A percentile compares a stretch with the other conserved stretches of the same genome.
These are phyloP conservation scores for Tubulanus polymorphus DNA, from an alignment of 2,888 invertebrate genomes.

Conservation along the genomic window DNA sequence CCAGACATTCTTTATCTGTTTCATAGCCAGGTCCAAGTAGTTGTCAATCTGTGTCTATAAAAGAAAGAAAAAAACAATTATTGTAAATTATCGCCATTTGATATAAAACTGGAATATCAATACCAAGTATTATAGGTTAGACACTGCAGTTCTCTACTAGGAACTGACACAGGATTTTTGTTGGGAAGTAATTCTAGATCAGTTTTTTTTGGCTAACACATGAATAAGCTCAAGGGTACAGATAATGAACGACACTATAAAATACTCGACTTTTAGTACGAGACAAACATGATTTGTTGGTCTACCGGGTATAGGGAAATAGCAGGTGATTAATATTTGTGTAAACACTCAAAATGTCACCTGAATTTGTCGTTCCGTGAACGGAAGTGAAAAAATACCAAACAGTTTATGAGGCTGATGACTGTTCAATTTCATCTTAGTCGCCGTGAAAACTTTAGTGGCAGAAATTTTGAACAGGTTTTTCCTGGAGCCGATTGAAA, in stretches of 20 bases:
- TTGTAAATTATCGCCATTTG: background rate
- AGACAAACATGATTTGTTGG: too few relatives aligned
- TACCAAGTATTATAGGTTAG: too few relatives aligned
- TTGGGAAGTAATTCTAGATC: too few relatives aligned
- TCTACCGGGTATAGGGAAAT: too few relatives aligned
- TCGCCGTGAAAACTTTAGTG: background rate
- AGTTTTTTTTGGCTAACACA: too few relatives aligned
- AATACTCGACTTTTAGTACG: too few relatives aligned
- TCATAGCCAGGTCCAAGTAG: conserved; percentile 38
- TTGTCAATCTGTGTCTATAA: conserved; percentile 45
- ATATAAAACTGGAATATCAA: background rate
- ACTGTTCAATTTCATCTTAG: background rate
- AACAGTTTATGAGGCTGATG: background rate
- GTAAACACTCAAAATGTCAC: background rate
- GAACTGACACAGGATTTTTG: too few relatives aligned
- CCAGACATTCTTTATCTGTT: conserved; percentile 39
- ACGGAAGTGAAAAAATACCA: background rate
- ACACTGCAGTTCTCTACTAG: too few relatives aligned
- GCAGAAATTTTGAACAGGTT: background rate
- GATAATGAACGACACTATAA: too few relatives aligned
- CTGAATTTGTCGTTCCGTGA: background rate
- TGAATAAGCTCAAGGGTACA: too few relatives aligned
- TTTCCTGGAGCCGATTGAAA: background rate
- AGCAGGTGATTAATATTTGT: too few relatives aligned
- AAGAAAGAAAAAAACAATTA: background rate